Base-by-base conservation (phyloP, 2,888 invertebrate genomes). In the Tachina grossa region DNA sequence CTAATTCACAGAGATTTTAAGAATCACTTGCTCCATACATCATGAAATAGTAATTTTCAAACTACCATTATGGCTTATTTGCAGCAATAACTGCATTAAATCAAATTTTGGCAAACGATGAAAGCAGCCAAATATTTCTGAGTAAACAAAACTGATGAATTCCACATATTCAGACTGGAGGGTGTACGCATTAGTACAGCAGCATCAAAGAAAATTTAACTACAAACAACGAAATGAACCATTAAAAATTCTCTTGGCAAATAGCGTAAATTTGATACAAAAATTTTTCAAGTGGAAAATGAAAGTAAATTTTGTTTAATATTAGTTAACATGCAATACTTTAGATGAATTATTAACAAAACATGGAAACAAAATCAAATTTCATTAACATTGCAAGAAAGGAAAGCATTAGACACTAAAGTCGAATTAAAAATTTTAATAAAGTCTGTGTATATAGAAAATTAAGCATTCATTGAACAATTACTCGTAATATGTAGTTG, bases 271-370 rank as follows among this genome's bases (percentile, higher is more conserved):
- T 74, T 82, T 77, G 4, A 31, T 74, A 22, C 49, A 66, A 82
- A 75, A 66, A 53, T 82, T 79, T 76, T 76, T 85, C 79, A 71
- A 61, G 82, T 71, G 75, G 65, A 85, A 85, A 85, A 82, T 79
- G 82, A 85, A 85, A 82, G 82, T 85, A 72, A 76, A 82, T 72
- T 75, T 83, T 71, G 65, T 80, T 72, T 22, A 11, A 78, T 72
- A 57, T 63, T 49, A 49, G 47, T 80, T 65, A 84, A 72, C 84
- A 85, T 85, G 84, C 84, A 81, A 85, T 61, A 63, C 61, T 85
- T 68, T n/a, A 74, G 43, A 69, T 69, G 47, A 69, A 77, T 59
- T 47, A 22, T 45, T 39, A 63, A 39, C 43, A 19, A 51, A 53
- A 65, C 31, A 55, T 8, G 1, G 13, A 49, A 59, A 19, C 10